Evolutionary conservation across 2,113 vertebrate species (phyloP), one percentile per base, ranked within the genome.

Genomic region (Proterorhinus semilunaris): DNA sequence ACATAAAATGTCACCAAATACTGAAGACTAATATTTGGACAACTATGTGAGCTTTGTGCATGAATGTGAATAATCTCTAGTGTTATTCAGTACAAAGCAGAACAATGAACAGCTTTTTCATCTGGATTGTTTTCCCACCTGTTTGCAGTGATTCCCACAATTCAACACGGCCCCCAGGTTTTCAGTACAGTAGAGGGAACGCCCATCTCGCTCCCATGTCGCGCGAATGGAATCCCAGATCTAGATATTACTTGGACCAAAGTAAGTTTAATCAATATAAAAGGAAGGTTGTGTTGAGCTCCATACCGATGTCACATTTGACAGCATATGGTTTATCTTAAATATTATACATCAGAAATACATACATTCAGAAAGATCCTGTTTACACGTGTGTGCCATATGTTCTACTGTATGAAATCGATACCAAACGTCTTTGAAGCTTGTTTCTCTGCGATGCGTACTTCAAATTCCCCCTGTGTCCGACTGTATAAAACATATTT

Each of bases 81-180:
- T 47, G 46, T 4, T 47, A 10, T 47, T 8, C 46, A 10, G 10
- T 10, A 47, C 46, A 47, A 47, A 47, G 46, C 10, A 47, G 10
- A 47, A 47, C 17, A 55, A 17, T 8, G 4, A 57, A 57, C 54
- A 57, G 54, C 27, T 6, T 27, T 59, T 54, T 2, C 11, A 5
- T 55, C 11, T 62, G 5, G 6, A 13, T 65, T 47, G 15, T 16
- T 9, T 27, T 64, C 16, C 4, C 43, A 72, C 13, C 50, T 47
- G 66, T 89, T 42, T 89, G 42, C 69, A 99, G 98, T 97, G 71
- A 87, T 93, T 75, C 98, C 98, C 43, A 94, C 92, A 69, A 98
- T 99, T 86, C 96, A 97, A 71, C 93, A 98, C 0, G 96, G 96
- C 6, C 96, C 97, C 79, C 97, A 98, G 86, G 92, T 98, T 66